Evolutionary conservation across 2,888 invertebrate species (phyloP), one percentile per base, ranked within the genome.

Genomic region (Leistus spinibarbis): DNA sequence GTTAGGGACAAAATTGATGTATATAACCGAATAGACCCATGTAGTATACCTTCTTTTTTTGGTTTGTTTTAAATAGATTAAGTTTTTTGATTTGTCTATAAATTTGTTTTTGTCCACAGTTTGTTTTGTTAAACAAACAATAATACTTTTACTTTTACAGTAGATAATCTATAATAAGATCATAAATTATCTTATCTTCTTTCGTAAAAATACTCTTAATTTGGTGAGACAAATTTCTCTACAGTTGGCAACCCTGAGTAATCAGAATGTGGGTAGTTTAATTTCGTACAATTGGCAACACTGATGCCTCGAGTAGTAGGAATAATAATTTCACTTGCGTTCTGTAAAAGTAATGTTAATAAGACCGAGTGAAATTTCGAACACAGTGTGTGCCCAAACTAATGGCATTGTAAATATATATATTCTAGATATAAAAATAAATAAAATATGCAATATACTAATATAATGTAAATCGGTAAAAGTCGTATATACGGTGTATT

Each of bases 381-480:
- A 40, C 40, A 5, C 40, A 40, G 40, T 40, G 13, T 40, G 40
- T 40, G 40, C 40, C 40, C 40, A 40, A 40, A 40, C 10, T 40
- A 40, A 40, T 40, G 13, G 40, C 13, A 40, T 40, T 40, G 40
- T 40, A 40, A 40, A 40, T 40, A 40, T 40, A 10, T 40, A 7
- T 40, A 10, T 40, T 40, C n/a, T n/a, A n/a, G n/a, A n/a, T n/a
- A 40, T 40, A 7, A 10, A 40, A 40, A 40, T 2, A 10, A 1
- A 40, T 40, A 40, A 10, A 40, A 10, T 7, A 40, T 2, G 40
- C 40, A 40, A 40, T 40, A 40, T 40, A 40, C 13, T 7, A 10
- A 40, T 40, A n/a, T 40, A 40, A 40, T 40, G n/a, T n/a, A n/a
- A n/a, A 72, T 72, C 72, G 40, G 67, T 73, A 73, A 73, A 73